Conservation (phyloP, 53 echinoderm and acorn worm genomes). For the Glandiceps talaboti region DNA sequence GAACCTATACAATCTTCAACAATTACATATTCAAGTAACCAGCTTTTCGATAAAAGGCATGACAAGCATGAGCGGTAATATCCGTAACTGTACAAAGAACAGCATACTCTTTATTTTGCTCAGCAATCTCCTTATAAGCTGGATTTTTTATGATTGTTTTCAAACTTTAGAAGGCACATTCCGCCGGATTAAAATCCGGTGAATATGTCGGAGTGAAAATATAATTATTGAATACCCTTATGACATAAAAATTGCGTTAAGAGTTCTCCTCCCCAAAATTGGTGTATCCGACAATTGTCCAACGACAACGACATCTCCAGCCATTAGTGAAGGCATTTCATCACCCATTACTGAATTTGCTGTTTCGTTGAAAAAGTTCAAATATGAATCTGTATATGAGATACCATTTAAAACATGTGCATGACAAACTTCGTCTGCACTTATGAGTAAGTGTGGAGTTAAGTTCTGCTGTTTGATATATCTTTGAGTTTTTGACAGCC, state of each 20-base stretch:
- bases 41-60: too few species aligned
- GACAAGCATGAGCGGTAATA: too few species aligned
- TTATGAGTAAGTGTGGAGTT: neutral
- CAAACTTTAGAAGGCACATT: neutral
- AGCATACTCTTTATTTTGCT: neutral
- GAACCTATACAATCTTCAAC: too few species aligned
- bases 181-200: neutral
- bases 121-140: neutral
- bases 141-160: neutral
- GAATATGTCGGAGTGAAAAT: neutral
- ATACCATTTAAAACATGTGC: neutral
- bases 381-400: neutral
- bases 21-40: too few species aligned
- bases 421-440: neutral
- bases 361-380: neutral
- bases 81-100: too few species aligned
- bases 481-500: neutral
- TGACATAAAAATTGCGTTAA: neutral
- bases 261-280: neutral
- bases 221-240: too few species aligned
- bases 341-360: neutral
- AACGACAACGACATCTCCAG: neutral
- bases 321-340: neutral
- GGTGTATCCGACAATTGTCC: neutral
- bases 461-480: neutral